Conservation (phyloP, 2,797 vertebrate genomes). For the Helicolenus hilgendorfi region DNA sequence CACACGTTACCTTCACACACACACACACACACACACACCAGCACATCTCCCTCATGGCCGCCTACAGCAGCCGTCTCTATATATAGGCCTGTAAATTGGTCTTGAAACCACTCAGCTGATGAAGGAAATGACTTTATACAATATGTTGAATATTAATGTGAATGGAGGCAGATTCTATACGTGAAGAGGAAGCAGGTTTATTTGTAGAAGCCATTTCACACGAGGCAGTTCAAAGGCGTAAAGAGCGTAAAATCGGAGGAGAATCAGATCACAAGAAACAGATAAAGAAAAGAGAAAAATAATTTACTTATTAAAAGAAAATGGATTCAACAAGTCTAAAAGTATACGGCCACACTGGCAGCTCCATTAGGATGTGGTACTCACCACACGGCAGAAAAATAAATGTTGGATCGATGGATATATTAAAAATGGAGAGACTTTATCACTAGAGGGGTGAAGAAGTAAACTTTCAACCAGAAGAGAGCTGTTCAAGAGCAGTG, state of each 20-base stretch:
- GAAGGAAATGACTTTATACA: neutral
- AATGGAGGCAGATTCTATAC: neutral
- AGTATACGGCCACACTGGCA: neutral
- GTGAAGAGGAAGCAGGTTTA: neutral
- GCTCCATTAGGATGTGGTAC: neutral
- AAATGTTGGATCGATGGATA: neutral
- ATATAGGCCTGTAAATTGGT: slow-evolving; percentile 12
- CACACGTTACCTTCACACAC: neutral
- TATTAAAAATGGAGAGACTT: neutral
- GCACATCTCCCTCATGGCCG: neutral
- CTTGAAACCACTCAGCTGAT: neutral
- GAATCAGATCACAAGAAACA: neutral
- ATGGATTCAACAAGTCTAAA: no score
- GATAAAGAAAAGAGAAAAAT: neutral
- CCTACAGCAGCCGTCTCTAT: neutral
- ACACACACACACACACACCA: neutral
- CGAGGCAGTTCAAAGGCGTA: neutral
- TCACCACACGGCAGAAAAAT: no score
- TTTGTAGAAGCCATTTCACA: slow-evolving; percentile 1
- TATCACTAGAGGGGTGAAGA: neutral
- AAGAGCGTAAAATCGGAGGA: neutral
- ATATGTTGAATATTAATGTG: neutral
- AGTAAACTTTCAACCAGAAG: no score
- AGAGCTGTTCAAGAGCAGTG: no score
- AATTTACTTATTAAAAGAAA: neutral